These are phyloP conservation scores for Prionailurus viverrinus DNA, from an alignment of 2,113 vertebrate species.

Conservation along the genomic window DNA sequence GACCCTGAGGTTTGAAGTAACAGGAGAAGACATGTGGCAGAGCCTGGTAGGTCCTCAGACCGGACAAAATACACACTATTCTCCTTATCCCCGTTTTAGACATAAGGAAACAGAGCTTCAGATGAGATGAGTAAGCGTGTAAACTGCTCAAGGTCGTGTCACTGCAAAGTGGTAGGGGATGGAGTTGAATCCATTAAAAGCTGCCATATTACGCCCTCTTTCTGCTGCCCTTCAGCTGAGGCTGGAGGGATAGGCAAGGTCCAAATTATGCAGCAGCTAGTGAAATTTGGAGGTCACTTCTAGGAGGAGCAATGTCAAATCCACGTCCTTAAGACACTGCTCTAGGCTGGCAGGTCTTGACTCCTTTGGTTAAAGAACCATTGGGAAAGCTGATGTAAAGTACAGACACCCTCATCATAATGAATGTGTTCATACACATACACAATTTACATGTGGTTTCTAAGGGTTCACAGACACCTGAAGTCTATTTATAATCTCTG, in stretches of 20 bases:
- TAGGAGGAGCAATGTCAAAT: neutral
- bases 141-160: neutral
- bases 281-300: neutral
- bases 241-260: neutral
- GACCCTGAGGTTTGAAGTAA: neutral
- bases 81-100: neutral
- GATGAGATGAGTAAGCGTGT: neutral
- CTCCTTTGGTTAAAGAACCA: neutral
- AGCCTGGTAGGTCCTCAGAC: neutral
- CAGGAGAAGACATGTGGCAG: neutral
- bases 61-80: neutral
- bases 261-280: neutral
- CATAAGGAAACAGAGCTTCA: neutral
- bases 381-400: neutral
- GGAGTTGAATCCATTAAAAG: neutral
- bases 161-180: neutral
- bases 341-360: neutral
- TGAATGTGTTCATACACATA: neutral
- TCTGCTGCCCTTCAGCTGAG: neutral
- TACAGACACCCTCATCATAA: neutral
- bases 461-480: neutral
- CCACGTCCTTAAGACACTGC: neutral
- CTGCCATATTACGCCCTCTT: neutral
- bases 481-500: neutral
- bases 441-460: neutral